These are phyloP conservation scores for Rhyzopertha dominica DNA, from an alignment of 1,140 invertebrate genomes.

Conservation along the genomic window DNA sequence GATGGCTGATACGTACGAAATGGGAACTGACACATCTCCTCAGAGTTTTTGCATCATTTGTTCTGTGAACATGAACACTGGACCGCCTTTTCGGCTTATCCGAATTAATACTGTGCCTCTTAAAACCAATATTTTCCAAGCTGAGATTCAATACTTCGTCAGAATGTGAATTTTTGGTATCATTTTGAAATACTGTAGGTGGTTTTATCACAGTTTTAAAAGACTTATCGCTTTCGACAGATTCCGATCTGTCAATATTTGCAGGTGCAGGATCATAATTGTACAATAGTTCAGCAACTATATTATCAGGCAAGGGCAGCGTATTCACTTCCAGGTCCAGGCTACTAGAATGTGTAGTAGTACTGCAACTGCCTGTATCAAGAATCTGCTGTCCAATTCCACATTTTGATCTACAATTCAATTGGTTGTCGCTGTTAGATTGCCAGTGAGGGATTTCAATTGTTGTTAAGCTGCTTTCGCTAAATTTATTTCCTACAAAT, in stretches of 20 bases:
- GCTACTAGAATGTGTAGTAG: slow-evolving; percentile 50
- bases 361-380: slow-evolving; percentile 18
- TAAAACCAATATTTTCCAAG: slow-evolving; percentile 31
- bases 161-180: slow-evolving; percentile 14
- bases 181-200: slow-evolving; percentile 49
- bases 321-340: slow-evolving; percentile 49
- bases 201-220: slow-evolving; percentile 48
- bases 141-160: slow-evolving; percentile 27
- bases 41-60: slow-evolving; percentile 21
- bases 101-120: slow-evolving; percentile 40
- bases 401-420: slow-evolving; percentile 24
- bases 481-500: slow-evolving; percentile 54
- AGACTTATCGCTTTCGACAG: slow-evolving; percentile 34
- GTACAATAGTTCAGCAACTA: slow-evolving; percentile 50
- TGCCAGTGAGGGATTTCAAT: slow-evolving; percentile 52
- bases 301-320: slow-evolving; percentile 46
- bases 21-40: slow-evolving; percentile 50
- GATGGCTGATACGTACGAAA: slow-evolving; percentile 41
- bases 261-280: slow-evolving; percentile 31
- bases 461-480: slow-evolving; percentile 49
- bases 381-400: slow-evolving; percentile 14
- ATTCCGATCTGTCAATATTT: slow-evolving; percentile 29
- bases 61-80: slow-evolving; percentile 30
- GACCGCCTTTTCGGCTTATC: slow-evolving; percentile 38
- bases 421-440: slow-evolving; percentile 44